Evolutionary conservation across 2,113 vertebrate genomes (phyloP), one percentile per base, ranked within the genome.

Genomic region (Raja brachyura): DNA sequence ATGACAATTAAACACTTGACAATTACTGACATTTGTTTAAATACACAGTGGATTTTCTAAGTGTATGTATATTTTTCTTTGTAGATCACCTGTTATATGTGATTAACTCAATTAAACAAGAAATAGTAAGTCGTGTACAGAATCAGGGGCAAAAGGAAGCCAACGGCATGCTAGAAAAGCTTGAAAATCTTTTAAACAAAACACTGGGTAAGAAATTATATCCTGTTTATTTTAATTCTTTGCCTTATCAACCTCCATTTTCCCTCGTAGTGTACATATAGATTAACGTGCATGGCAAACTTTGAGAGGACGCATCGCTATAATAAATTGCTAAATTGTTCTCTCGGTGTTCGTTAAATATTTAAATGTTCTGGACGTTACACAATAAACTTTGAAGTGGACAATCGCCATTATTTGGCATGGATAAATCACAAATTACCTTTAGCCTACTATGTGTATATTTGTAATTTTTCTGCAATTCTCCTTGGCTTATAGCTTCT

Each of bases 41-140:
- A 88, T 5, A 54, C 28, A n/a, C 22, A 59, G 14, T 86, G 25
- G 59, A 33, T 63, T 88, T 88, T 74, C 31, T 73, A 20, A 56
- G 20, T 93, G 18, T 93, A 75, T 59, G 9, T 61, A 48, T 70
- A 4, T 92, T 94, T 93, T 95, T 31, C 94, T 94, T 94, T 96
- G 68, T 94, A 99, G 99, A 99, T 96, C 98, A 97, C 93, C 97
- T 99, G 95, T 96, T 99, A 93, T 99, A 98, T 96, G 98, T 99
- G 95, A 99, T 99, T 96, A 99, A 98, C 93, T 97, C 98, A 94
- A 99, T 99, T 95, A 99, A 99, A 95, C 98, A 99, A 96, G 98
- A 99, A 96, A 99, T 99, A 93, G 98, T 99, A 95, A 97, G 94
- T 93, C 96, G 97, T 94, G 98, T 99, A n/a, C 98, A 99, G 95